phyloP scores from a whole-genome alignment of 2,113 vertebrate genomes.

The Atrichornis clamosus region DNA sequence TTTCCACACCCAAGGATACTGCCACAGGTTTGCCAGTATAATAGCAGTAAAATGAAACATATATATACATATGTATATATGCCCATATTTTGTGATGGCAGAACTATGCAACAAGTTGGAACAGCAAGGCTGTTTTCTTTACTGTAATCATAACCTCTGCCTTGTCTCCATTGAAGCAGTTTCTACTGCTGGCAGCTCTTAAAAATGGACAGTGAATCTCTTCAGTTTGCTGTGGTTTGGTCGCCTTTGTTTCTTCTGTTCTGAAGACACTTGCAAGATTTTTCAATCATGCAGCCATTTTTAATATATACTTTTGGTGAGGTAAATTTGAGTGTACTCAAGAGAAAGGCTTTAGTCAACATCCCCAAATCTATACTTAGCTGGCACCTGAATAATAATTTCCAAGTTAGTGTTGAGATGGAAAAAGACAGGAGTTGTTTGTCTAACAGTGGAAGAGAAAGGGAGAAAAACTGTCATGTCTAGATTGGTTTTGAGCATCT shows the following conservation, averaged over 20 bases:
- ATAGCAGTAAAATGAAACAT: background rate
- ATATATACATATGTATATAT: background rate
- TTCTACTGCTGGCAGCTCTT: background rate
- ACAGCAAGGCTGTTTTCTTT: background rate
- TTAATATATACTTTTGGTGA: background rate
- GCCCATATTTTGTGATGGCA: accelerated
- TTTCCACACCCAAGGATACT: background rate
- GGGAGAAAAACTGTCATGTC: background rate
- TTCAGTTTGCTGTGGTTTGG: background rate
- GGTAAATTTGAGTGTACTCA: background rate
- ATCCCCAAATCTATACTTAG: background rate
- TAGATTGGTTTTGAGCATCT: background rate
- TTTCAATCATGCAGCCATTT: background rate
- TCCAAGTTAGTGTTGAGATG: background rate
- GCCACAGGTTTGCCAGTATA: background rate
- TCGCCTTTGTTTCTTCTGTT: background rate
- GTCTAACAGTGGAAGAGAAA: background rate
- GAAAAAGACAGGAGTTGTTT: background rate
- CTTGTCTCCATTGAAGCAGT: background rate
- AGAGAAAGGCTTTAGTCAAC: background rate
- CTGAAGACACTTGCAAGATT: background rate
- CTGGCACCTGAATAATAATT: background rate
- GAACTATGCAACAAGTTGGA: background rate
- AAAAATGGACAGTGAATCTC: background rate
- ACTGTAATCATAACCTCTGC: background rate